Percentiles rank a stretch among this genome's conserved stretches.
Conservation (phyloP, 35 echinoderm and acorn worm species). For the Ophiothrix spiculata region DNA sequence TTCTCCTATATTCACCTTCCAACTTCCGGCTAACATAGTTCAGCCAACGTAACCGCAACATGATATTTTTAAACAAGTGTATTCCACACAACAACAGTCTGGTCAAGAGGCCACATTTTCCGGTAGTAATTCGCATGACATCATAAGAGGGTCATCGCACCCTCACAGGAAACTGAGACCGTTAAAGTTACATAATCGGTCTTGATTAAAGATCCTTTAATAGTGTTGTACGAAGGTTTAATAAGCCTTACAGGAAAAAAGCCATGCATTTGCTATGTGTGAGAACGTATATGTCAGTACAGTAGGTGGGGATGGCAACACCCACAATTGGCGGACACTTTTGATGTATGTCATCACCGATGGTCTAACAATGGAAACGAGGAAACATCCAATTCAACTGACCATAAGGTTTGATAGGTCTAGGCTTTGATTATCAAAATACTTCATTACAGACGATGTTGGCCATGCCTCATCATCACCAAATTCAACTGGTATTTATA, state of each 20-base stretch:
- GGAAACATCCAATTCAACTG: neutral
- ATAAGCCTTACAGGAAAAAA: no score
- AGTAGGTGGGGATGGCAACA: neutral
- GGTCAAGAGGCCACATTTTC: neutral
- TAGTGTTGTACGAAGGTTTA: no score
- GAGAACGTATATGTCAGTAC: neutral
- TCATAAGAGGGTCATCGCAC: neutral
- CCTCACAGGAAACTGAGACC: neutral
- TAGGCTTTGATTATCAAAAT: neutral
- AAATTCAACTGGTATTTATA: no score
- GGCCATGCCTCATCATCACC: no score
- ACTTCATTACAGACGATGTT: no score
- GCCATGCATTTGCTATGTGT: neutral
- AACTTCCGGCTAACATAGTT: no score
- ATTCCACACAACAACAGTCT: no score
- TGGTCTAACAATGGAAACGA: neutral
- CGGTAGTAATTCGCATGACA: neutral
- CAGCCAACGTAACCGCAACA: no score
- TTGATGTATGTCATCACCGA: neutral
- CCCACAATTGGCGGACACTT: neutral
- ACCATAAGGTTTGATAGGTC: neutral
- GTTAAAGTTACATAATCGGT: neutral
- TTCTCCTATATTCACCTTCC: no score
- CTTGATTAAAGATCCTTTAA: neutral
- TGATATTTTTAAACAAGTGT: no score